Evolutionary conservation across 2,888 invertebrate species (phyloP).

Genomic region (Mythimna loreyi): DNA sequence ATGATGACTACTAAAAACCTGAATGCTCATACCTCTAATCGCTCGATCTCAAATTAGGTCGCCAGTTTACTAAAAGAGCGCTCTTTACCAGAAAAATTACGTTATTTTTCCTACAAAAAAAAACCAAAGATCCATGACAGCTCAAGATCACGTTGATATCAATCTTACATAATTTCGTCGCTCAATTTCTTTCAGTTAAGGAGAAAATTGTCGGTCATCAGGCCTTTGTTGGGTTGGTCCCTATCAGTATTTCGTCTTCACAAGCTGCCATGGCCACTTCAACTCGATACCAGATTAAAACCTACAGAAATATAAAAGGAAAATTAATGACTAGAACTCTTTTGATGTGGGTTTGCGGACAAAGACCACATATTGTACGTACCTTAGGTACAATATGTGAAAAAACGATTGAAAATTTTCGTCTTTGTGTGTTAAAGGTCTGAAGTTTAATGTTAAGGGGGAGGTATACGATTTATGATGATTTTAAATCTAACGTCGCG

Average conservation of each 20-base stretch:
- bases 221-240: constrained; percentile 36
- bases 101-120: constrained; percentile 14
- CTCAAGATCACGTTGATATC: constrained; percentile 40
- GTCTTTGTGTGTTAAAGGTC: constrained; percentile 42
- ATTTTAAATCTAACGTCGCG: too few species aligned
- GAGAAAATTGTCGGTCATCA: constrained; percentile 42
- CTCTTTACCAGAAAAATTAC: constrained; percentile 1
- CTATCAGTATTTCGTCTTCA: constrained; percentile 21
- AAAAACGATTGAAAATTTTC: constrained; percentile 44
- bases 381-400: constrained; percentile 36
- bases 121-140: constrained; percentile 26
- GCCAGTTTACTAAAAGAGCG: constrained; percentile 1
- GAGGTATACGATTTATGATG: too few species aligned
- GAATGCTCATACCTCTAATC: not conserved
- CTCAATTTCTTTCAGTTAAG: constrained; percentile 38
- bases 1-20: not conserved
- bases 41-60: constrained; percentile 12
- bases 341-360: constrained; percentile 42
- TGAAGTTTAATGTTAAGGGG: constrained; percentile 37
- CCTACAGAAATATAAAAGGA: constrained; percentile 37
- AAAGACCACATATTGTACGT: constrained; percentile 20
- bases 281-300: constrained; percentile 45
- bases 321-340: constrained; percentile 51
- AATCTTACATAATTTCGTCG: constrained; percentile 38
- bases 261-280: constrained; percentile 28